Evolutionary conservation across 1,140 invertebrate genomes (phyloP), one percentile per base, ranked within the genome.

Genomic region (Drosophila lowei): DNA sequence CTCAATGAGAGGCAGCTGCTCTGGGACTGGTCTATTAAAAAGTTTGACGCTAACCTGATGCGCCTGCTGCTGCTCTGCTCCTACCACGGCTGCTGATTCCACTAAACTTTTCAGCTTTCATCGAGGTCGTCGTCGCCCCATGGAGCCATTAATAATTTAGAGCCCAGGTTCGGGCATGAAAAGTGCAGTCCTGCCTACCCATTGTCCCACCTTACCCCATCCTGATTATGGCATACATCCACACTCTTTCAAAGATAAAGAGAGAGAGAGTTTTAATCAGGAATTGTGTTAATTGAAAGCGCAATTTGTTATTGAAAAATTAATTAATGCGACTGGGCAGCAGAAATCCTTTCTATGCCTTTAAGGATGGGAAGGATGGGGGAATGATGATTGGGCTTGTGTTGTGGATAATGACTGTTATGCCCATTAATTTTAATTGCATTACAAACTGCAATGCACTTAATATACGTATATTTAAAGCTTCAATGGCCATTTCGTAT

Each of bases 31-130:
- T 47, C 57, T 72, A 78, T 83, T 83, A 83, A 78, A 68, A 83
- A 83, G 79, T 83, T 80, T 72, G 38, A 25, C 21, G 49, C 60
- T 56, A 72, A 72, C 44, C 62, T 59, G 55, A 38, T 38, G 34
- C 34, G 5, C 34, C 34, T 13, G 34, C 11, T 34, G 30, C 34
- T 38, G 34, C 34, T 13, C 34, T 13, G 11, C 34, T 38, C 34
- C 8, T 5, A 5, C 34, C 11, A 13, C 34, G 3, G 8, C 8
- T 38, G 34, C 11, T 38, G 34, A 38, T 8, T 38, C 44, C 42
- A 44, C 46, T 48, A 55, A 78, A 78, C 77, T 80, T 80, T 76
- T 72, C 21, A 75, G 79, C 74, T 77, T 70, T 77, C 61, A 83
- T 30, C 53, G 49, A 66, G 56, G 49, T 71, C 56, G 43, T 49